Evolutionary conservation across 2,113 vertebrate genomes (phyloP).

Genomic region (Etheostoma spectabile): DNA sequence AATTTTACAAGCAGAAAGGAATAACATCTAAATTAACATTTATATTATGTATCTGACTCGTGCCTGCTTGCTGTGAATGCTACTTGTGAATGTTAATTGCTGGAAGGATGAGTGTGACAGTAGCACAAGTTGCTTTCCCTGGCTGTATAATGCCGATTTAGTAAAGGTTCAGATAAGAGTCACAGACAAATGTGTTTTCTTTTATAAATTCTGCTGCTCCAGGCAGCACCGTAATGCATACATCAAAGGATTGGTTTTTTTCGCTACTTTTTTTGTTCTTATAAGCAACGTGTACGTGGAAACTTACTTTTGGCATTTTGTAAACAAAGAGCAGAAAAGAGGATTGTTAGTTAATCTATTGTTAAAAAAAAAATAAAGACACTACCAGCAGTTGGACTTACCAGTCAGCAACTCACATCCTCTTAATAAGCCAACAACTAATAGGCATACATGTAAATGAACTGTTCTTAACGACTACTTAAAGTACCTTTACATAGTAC

Average conservation of each 20-base stretch:
- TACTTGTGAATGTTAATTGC: slow-evolving; percentile 25
- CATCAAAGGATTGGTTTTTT: slow-evolving; percentile 29
- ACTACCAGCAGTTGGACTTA: not conserved
- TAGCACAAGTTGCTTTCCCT: slow-evolving; percentile 8
- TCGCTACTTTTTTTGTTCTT: slow-evolving; percentile 13
- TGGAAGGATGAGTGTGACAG: slow-evolving; percentile 5
- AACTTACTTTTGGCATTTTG: not conserved
- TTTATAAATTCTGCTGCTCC: slow-evolving; percentile 24
- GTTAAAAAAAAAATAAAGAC: not conserved
- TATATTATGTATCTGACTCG: slow-evolving; percentile 31
- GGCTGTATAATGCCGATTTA: slow-evolving; percentile 13
- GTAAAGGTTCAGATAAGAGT: slow-evolving; percentile 17
- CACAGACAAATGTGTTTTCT: slow-evolving; percentile 25
- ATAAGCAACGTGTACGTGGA: not conserved
- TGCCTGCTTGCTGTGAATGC: not conserved
- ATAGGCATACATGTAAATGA: not conserved
- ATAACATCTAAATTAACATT: slow-evolving; percentile 47
- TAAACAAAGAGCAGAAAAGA: not conserved
- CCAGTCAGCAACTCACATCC: slow-evolving; percentile 5
- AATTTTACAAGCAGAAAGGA: slow-evolving; percentile 21
- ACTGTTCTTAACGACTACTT: too few species aligned
- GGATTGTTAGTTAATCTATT: not conserved
- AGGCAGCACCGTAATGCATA: slow-evolving; percentile 9
- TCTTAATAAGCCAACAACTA: slow-evolving; percentile 27
- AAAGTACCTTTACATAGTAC: too few species aligned